Evolutionary conservation across 2,888 invertebrate species (phyloP).

Genomic region (Watsonalla binaria): DNA sequence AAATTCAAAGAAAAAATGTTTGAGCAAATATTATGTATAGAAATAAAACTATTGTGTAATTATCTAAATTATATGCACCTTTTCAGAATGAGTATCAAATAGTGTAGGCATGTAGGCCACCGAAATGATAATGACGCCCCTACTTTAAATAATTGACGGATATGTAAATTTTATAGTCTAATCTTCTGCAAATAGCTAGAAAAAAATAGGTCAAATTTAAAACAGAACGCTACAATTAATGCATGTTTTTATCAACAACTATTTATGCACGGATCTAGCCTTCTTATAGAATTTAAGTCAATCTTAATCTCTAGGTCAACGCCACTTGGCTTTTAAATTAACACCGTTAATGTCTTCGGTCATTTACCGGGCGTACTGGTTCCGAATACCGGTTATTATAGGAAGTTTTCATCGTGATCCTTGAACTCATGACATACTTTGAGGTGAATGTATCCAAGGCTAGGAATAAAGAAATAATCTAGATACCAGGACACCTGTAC

Average conservation of each 20-base stretch:
- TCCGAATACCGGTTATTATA: constrained; percentile 23
- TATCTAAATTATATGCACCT: too few species aligned
- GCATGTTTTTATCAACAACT: not conserved
- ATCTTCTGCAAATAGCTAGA: too few species aligned
- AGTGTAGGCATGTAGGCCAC: too few species aligned
- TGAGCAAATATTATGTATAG: too few species aligned
- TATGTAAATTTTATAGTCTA: too few species aligned
- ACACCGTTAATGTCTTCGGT: constrained; percentile 13
- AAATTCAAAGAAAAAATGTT: too few species aligned
- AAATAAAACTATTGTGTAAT: too few species aligned
- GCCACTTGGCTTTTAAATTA: constrained; percentile 3
- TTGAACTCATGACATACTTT: constrained; percentile 44
- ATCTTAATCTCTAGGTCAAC: not conserved
- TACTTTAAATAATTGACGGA: too few species aligned
- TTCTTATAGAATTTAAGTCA: not conserved
- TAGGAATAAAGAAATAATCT: not conserved
- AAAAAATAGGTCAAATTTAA: too few species aligned
- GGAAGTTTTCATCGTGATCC: constrained; percentile 33
- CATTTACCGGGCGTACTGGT: constrained; percentile 22
- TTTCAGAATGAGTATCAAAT: too few species aligned
- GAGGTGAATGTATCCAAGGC: constrained; percentile 22
- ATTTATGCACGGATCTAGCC: not conserved
- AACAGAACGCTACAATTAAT: not conserved
- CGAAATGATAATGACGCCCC: too few species aligned
- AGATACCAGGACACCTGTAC: too few species aligned